Evolutionary conservation across 1,140 invertebrate species (phyloP).

Genomic region (Cydia pomonella): DNA sequence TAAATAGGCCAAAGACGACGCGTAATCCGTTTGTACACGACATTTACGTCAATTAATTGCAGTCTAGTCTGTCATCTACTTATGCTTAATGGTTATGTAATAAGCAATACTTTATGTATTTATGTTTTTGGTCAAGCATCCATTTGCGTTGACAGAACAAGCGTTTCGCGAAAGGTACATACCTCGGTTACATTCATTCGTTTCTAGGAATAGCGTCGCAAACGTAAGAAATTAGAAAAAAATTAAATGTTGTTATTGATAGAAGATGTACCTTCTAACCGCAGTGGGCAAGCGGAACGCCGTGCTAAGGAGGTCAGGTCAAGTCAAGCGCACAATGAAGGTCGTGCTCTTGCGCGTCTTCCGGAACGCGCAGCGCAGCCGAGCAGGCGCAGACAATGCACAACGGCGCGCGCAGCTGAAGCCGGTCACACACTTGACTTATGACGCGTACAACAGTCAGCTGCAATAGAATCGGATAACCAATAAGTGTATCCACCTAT

Average conservation of each 20-base stretch:
- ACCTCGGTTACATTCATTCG: too few relatives aligned
- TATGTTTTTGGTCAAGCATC: too few relatives aligned
- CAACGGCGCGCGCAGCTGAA: neutral
- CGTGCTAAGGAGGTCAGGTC: neutral
- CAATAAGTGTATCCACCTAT: too few relatives aligned
- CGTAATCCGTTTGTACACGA: neutral
- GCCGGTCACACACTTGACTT: neutral
- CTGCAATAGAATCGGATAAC: too few relatives aligned
- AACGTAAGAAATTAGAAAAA: neutral
- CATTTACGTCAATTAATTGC: neutral
- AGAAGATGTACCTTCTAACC: neutral
- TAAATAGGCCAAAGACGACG: neutral
- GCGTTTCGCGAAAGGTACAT: too few relatives aligned
- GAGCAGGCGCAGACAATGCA: neutral
- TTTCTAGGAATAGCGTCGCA: too few relatives aligned
- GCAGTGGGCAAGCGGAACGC: conserved; percentile 1
- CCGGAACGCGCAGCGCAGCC: neutral
- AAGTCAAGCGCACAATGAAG: conserved; percentile 4
- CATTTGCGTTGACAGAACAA: too few relatives aligned
- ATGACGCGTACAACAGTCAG: too few relatives aligned
- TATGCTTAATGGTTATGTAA: neutral
- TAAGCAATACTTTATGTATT: neutral
- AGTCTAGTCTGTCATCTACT: neutral
- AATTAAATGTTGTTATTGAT: neutral
- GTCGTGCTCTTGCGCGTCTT: conserved; percentile 12